These are phyloP conservation scores for Corythoichthys haematopterus DNA, from an alignment of 2,113 vertebrate genomes.

Conservation along the genomic window DNA sequence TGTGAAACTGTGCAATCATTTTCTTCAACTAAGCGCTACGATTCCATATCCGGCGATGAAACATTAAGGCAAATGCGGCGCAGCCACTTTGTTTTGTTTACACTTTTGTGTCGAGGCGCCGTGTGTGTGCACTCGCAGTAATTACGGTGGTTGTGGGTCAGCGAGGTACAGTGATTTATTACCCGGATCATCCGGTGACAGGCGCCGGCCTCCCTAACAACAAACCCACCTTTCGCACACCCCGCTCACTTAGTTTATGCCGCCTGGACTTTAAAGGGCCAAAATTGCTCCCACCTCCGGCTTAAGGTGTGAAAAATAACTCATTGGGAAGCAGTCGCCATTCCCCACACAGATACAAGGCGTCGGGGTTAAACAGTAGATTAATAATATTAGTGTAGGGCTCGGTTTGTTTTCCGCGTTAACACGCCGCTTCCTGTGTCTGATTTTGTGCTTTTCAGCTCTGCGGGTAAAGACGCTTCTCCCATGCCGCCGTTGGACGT, in stretches of 20 bases:
- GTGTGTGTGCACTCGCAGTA: conserved; percentile 34
- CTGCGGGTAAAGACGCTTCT: conserved; percentile 79
- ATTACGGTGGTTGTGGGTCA: conserved; percentile 53
- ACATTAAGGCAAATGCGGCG: conserved; percentile 30
- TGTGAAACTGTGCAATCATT: not conserved
- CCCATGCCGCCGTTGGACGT: conserved; percentile 80
- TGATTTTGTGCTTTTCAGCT: conserved; percentile 56
- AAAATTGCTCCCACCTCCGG: conserved; percentile 46
- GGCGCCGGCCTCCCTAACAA: conserved; percentile 56
- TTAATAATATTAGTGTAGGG: conserved; percentile 40
- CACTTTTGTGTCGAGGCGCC: conserved; percentile 8
- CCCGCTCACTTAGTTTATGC: conserved; percentile 66
- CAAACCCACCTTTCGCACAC: conserved; percentile 58
- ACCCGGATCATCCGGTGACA: conserved; percentile 63
- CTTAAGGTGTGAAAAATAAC: conserved; percentile 60
- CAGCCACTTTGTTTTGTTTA: conserved; percentile 24
- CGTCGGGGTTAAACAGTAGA: conserved; percentile 30
- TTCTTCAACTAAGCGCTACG: not conserved
- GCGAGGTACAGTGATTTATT: conserved; percentile 70
- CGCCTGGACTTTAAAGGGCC: conserved; percentile 42
- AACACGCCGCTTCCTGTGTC: conserved; percentile 2
- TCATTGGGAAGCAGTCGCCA: conserved; percentile 58
- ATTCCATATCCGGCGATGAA: conserved; percentile 6
- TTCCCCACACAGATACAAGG: conserved; percentile 34
- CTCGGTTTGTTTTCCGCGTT: conserved; percentile 16